A percentile compares a stretch with the other conserved stretches of the same genome.
Evolutionary conservation across 2,797 vertebrate genomes (phyloP).

Genomic region (Sphaeramia orbicularis): DNA sequence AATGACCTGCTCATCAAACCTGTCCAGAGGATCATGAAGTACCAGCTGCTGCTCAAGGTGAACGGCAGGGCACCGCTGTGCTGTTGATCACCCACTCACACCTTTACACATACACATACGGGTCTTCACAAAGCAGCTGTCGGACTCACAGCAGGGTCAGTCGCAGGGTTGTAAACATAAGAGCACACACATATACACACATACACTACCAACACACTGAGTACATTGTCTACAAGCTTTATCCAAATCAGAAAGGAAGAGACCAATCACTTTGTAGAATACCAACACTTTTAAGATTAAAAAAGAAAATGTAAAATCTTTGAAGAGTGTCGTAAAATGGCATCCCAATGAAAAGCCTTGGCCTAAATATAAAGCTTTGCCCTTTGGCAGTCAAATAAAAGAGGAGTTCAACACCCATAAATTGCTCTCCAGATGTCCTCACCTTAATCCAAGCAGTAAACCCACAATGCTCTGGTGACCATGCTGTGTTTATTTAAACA

Average conservation of each 20-base stretch:
- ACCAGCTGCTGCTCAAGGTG: slow-evolving; percentile 98
- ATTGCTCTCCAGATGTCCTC: slow-evolving; percentile 70
- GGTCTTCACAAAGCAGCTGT: background rate
- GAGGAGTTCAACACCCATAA: slow-evolving; percentile 55
- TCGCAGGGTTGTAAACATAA: background rate
- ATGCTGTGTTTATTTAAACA: slow-evolving; percentile 80
- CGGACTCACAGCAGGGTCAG: background rate
- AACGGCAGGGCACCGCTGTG: slow-evolving; percentile 45
- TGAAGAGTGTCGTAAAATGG: slow-evolving; percentile 61
- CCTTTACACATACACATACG: slow-evolving; percentile 23
- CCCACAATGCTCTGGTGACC: slow-evolving; percentile 56
- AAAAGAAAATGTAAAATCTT: slow-evolving; percentile 39
- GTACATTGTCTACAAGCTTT: slow-evolving; percentile 7
- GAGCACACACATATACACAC: background rate
- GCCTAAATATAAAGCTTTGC: slow-evolving; percentile 46
- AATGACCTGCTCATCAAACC: slow-evolving; percentile 98
- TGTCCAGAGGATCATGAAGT: slow-evolving; percentile 99
- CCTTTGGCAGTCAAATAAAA: slow-evolving; percentile 62
- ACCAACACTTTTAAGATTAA: slow-evolving; percentile 21
- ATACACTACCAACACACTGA: slow-evolving; percentile 3
- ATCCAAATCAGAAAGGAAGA: slow-evolving; percentile 37
- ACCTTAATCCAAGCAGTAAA: slow-evolving; percentile 59
- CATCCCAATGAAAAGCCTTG: slow-evolving; percentile 44
- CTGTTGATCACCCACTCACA: slow-evolving; percentile 35
- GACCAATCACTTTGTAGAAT: slow-evolving; percentile 26